These are phyloP conservation scores for Girardinus metallicus DNA, from an alignment of 2,797 vertebrate species.

Conservation along the genomic window DNA sequence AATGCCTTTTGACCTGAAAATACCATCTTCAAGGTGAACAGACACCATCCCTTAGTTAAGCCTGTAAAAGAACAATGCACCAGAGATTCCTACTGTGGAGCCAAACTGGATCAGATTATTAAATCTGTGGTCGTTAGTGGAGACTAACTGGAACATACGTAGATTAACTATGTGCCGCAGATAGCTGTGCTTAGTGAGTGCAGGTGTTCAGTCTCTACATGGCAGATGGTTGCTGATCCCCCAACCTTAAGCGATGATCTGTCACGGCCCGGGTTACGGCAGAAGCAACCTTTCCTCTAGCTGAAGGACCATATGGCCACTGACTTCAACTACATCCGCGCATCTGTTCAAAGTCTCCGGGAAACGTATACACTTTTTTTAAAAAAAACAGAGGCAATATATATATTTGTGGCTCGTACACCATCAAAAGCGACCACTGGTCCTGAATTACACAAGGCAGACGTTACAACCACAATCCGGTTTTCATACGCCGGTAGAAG, in stretches of 20 bases:
- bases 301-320: constrained; percentile 22
- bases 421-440: background rate
- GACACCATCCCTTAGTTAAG: background rate
- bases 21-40: background rate
- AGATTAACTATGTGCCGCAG: constrained; percentile 28
- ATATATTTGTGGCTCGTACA: background rate
- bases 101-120: constrained; percentile 6
- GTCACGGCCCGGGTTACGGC: constrained; percentile 12
- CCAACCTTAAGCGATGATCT: constrained; percentile 47
- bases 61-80: background rate
- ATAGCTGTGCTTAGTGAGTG: constrained; percentile 1
- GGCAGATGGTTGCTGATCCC: constrained; percentile 64
- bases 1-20: background rate
- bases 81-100: background rate
- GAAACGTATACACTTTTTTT: background rate
- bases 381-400: background rate
- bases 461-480: constrained; percentile 6
- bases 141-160: constrained; percentile 9
- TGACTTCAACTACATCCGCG: constrained; percentile 8
- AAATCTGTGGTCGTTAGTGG: background rate
- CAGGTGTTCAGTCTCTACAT: constrained; percentile 25
- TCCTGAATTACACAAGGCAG: constrained; percentile 21
- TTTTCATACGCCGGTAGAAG: constrained; percentile 36
- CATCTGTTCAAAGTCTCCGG: background rate
- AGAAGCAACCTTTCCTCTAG: constrained; percentile 17